Base-by-base conservation (phyloP, 2,113 vertebrate species). In the Heterocephalus glaber region DNA sequence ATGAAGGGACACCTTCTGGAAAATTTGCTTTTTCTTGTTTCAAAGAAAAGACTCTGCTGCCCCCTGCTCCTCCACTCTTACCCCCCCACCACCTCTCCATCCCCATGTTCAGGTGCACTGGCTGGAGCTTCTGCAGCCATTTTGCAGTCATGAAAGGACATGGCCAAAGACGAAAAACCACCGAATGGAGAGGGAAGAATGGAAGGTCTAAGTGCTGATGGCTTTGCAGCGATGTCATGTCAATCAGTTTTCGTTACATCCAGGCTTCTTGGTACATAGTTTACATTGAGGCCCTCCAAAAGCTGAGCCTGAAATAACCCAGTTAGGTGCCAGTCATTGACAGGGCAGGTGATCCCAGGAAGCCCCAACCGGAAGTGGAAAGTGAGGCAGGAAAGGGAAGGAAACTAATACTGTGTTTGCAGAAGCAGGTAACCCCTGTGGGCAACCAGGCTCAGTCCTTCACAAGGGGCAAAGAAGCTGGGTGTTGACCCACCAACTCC, bases 71-170 rank as follows among this genome's bases (percentile, higher is more conserved):
- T 81, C 81, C 35, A 11, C 44, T 54, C 61, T 17, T 2, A 10
- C 19, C 30, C n/a, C 11, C 2, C 70, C 70, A 44, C 38, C 70
- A 44, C 70, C 41, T 28, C 41, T 16, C 72, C 7, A 14, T 1
- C 28, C 70, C 24, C 2, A 3, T 0, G 44, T 49, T 61, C 84
- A 49, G n/a, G 9, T 2, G 22, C 4, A 0, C 26, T 4, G 2
- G 1, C 63, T 26, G 66, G 26, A 72, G 83, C 38, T 5, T 7
- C 5, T 1, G 3, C 1, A 20, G 41, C 61, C 87, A 26, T 12
- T 70, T 20, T 68, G 47, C 19, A 4, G 0, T 28, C 63, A 1
- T 10, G 38, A 70, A 9, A 28, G 24, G 47, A 41, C 44, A 7
- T 0, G 7, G 38, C 30, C 24, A 5, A 81, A 70, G 38, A 8